A percentile compares a stretch with the other conserved stretches of the same genome.
Evolutionary conservation across 2,797 vertebrate genomes (phyloP).

Genomic region (Hyperoplus lanceolatus): DNA sequence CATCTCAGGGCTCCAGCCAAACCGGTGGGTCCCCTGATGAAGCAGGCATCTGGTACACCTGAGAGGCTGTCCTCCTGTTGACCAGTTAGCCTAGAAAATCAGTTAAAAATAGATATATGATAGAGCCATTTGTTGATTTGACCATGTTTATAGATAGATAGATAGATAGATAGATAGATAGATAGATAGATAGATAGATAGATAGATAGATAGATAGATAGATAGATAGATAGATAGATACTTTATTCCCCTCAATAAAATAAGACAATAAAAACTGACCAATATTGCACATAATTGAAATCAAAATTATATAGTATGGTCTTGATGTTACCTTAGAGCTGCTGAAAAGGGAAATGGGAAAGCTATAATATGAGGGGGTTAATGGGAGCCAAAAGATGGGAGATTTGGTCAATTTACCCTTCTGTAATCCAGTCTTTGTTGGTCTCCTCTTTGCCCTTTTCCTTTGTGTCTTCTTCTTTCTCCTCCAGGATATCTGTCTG

Average conservation of each 20-base stretch:
- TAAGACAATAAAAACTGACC: no score
- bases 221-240: no score
- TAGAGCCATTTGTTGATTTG: neutral
- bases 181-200: no score
- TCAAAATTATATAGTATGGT: no score
- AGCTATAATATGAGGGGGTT: neutral
- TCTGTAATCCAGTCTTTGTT: conserved; percentile 57
- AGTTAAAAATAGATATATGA: neutral
- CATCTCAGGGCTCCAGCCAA: conserved; percentile 80
- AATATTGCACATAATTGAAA: no score
- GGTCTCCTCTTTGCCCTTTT: conserved; percentile 23
- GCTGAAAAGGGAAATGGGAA: neutral
- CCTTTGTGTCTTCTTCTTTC: conserved; percentile 11
- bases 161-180: no score
- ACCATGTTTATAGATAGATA: no score
- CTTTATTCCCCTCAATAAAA: no score
- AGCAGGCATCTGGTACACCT: conserved; percentile 77
- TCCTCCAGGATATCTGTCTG: conserved; percentile 9
- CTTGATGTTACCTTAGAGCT: neutral
- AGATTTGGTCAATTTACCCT: conserved; percentile 53
- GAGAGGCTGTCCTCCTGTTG: conserved; percentile 33
- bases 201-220: no score
- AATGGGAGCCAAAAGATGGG: neutral
- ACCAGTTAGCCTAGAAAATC: conserved; percentile 40
- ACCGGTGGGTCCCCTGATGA: conserved; percentile 79